Percentiles rank a stretch among this genome's conserved stretches.
These are phyloP conservation scores for Acanthochromis polyacanthus DNA, from an alignment of 2,113 vertebrate genomes.

Conservation along the genomic window DNA sequence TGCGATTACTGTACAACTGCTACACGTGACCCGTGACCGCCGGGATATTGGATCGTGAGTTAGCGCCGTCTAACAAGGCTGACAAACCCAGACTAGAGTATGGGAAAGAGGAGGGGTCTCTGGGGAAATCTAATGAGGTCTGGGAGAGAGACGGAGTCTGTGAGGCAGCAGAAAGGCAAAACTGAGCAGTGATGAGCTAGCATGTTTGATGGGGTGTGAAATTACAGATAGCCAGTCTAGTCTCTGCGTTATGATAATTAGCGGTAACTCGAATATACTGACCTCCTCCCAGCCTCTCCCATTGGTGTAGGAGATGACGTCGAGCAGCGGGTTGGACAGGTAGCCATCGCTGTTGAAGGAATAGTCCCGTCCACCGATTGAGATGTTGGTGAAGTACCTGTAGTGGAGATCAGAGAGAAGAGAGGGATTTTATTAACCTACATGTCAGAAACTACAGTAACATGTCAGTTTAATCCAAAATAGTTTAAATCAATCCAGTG, in stretches of 20 bases:
- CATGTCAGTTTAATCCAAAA: too few species aligned
- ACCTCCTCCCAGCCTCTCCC: slow-evolving; percentile 96
- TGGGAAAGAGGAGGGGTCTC: background rate
- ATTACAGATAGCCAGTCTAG: slow-evolving; percentile 46
- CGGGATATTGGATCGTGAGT: slow-evolving; percentile 5
- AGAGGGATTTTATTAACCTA: background rate
- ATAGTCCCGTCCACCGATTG: slow-evolving; percentile 93
- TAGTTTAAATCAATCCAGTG: too few species aligned
- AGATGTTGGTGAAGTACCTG: slow-evolving; percentile 96
- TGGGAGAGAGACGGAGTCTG: slow-evolving; percentile 6
- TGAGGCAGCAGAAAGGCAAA: slow-evolving; percentile 34
- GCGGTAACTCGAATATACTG: slow-evolving; percentile 61
- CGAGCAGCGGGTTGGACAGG: slow-evolving; percentile 93
- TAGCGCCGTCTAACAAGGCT: slow-evolving; percentile 53
- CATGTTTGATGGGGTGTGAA: slow-evolving; percentile 65
- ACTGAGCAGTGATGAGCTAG: slow-evolving; percentile 42
- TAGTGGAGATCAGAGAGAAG: slow-evolving; percentile 16
- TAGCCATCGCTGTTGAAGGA: slow-evolving; percentile 96
- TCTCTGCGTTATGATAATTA: slow-evolving; percentile 40
- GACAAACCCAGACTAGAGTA: slow-evolving; percentile 16
- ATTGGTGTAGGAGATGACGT: slow-evolving; percentile 93
- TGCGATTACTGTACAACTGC: slow-evolving; percentile 36
- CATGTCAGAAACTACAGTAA: background rate
- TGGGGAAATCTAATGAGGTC: background rate
- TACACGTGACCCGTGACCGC: background rate